These are phyloP conservation scores for Micoletzkya japonica DNA, from an alignment of 2,888 invertebrate species.

Conservation along the genomic window DNA sequence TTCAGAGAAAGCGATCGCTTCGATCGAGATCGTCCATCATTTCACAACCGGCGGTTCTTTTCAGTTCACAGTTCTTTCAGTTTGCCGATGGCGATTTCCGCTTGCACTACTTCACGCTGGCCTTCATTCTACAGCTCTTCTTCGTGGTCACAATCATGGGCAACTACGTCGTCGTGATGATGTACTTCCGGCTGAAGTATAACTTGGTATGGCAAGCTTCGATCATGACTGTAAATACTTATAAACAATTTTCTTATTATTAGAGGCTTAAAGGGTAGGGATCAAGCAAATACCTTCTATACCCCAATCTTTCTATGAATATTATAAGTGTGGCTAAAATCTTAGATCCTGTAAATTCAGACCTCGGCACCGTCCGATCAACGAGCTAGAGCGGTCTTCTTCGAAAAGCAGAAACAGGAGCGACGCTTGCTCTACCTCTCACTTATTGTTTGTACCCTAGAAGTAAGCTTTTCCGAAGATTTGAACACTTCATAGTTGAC, in stretches of 20 bases:
- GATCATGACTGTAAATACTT: too few species aligned
- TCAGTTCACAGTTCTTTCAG: neutral
- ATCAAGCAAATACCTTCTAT: too few species aligned
- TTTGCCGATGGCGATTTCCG: conserved; percentile 17
- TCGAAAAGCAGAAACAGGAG: conserved; percentile 17
- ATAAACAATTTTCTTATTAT: too few species aligned
- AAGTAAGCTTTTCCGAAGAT: neutral
- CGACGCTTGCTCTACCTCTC: conserved; percentile 3
- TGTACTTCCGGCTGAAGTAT: neutral
- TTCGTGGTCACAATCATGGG: conserved; percentile 4
- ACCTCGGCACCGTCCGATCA: neutral
- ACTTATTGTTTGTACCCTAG: conserved; percentile 16
- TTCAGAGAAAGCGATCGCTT: too few species aligned
- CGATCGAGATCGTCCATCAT: neutral
- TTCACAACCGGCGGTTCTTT: too few species aligned
- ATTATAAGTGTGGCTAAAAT: too few species aligned
- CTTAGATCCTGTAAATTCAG: neutral
- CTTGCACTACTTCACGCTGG: neutral
- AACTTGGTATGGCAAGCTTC: neutral
- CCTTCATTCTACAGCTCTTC: neutral
- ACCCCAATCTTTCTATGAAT: too few species aligned
- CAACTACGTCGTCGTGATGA: conserved; percentile 10
- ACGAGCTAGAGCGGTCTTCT: neutral
- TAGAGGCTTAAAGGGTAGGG: too few species aligned
- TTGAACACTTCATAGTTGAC: neutral